These are phyloP conservation scores for Stegodyphus mimosarum DNA, from an alignment of 1,140 invertebrate species.

Conservation along the genomic window DNA sequence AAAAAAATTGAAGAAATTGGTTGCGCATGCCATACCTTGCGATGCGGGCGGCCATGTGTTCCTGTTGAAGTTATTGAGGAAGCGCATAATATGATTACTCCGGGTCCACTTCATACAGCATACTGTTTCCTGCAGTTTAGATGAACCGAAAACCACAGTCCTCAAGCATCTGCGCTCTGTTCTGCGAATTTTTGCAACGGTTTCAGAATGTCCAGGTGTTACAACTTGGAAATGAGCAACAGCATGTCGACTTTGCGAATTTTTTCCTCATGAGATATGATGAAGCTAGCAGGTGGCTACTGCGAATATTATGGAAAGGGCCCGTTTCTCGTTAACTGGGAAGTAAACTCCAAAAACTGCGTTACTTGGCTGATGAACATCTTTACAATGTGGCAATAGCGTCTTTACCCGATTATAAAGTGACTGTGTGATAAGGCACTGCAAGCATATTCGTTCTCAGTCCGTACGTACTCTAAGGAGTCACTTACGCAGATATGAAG, in stretches of 20 bases:
- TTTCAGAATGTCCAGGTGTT: constrained; percentile 4
- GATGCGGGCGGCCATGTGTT: not conserved
- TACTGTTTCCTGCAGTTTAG: not conserved
- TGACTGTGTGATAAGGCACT: not conserved
- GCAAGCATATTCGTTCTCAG: not conserved
- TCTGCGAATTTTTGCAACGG: not conserved
- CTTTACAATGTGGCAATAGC: not conserved
- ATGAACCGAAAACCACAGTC: constrained; percentile 16
- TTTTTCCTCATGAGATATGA: not conserved
- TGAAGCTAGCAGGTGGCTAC: not conserved
- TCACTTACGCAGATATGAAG: too few relatives aligned
- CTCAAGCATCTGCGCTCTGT: not conserved
- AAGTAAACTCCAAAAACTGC: constrained; percentile 11
- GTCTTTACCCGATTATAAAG: not conserved
- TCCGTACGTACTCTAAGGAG: not conserved
- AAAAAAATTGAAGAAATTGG: constrained; percentile 9
- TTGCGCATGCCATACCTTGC: not conserved
- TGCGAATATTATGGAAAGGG: not conserved
- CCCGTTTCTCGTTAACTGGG: not conserved
- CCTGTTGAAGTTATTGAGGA: not conserved
- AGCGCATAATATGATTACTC: not conserved
- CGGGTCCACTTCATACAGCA: not conserved
- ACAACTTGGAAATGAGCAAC: not conserved
- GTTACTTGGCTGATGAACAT: not conserved
- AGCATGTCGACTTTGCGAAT: not conserved